Conservation (phyloP, 2,797 vertebrate species). For the Cirrhinus mrigala region DNA sequence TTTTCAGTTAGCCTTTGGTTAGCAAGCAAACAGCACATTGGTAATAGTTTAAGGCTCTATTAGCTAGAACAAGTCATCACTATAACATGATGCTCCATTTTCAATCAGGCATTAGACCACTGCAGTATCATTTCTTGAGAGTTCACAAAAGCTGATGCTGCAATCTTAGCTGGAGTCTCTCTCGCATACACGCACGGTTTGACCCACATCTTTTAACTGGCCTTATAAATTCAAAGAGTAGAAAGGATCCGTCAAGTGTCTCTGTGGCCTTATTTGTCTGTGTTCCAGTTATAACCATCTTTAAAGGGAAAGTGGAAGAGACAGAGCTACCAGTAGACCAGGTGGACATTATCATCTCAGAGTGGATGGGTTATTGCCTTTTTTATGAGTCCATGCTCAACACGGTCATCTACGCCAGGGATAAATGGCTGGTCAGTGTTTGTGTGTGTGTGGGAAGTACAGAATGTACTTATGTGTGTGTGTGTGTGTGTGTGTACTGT, state of each 20-base stretch:
- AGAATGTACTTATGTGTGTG: not conserved
- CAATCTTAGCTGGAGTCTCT: conserved; percentile 15
- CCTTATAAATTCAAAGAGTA: conserved; percentile 21
- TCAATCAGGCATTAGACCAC: not conserved
- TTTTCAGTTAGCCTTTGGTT: not conserved
- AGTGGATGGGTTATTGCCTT: conserved; percentile 99
- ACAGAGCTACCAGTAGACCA: conserved; percentile 94
- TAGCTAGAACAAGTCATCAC: not conserved
- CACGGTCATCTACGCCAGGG: conserved; percentile 96
- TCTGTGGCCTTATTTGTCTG: conserved; percentile 31
- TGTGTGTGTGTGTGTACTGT: conserved; percentile 39
- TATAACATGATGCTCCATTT: not conserved
- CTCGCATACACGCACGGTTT: conserved; percentile 7
- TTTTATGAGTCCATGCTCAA: conserved; percentile 99
- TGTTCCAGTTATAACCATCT: conserved; percentile 96
- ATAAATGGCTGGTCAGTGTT: conserved; percentile 95
- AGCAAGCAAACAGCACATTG: not conserved
- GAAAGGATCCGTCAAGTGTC: conserved; percentile 9
- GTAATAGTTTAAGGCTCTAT: not conserved
- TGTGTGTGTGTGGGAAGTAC: conserved; percentile 34
- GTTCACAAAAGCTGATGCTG: conserved; percentile 22
- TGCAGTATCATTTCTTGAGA: not conserved
- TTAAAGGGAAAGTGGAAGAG: conserved; percentile 97
- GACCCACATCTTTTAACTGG: conserved; percentile 28
- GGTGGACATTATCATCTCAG: conserved; percentile 97